phyloP scores from a whole-genome alignment of 2,113 vertebrate genomes.

The Acinonyx jubatus region DNA sequence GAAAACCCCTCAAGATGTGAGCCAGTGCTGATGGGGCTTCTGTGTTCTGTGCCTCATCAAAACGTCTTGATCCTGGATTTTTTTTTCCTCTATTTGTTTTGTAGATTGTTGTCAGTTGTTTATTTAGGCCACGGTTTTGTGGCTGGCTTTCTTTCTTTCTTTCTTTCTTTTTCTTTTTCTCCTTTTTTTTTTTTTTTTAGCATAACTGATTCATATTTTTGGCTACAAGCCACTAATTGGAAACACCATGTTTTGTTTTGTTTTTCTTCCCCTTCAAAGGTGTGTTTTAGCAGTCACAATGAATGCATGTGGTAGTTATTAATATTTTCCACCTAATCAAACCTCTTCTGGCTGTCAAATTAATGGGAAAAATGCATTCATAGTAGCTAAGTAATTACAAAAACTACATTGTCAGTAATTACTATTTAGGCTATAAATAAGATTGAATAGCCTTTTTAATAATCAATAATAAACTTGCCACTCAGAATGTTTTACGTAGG shows the following conservation, averaged over 20 bases:
- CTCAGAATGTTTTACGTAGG: conserved; percentile 49
- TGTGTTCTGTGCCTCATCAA: conserved; percentile 26
- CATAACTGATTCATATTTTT: conserved; percentile 66
- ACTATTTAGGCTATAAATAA: conserved; percentile 54
- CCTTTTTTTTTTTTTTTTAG: not conserved
- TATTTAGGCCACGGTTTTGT: not conserved
- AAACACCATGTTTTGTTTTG: conserved; percentile 29
- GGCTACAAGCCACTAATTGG: conserved; percentile 48
- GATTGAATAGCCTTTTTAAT: conserved; percentile 21
- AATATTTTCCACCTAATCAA: conserved; percentile 54
- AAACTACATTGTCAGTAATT: conserved; percentile 29
- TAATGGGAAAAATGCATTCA: conserved; percentile 51
- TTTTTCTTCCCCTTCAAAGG: not conserved
- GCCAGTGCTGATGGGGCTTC: conserved; percentile 12
- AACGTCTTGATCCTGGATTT: conserved; percentile 32
- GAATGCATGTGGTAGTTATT: conserved; percentile 40
- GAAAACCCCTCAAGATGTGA: conserved; percentile 27
- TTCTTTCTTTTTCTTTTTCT: rapidly evolving
- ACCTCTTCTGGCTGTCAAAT: conserved; percentile 30
- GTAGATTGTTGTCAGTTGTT: conserved; percentile 55
- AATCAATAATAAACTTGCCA: conserved; percentile 29
- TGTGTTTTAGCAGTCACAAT: conserved; percentile 52
- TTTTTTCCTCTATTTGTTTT: conserved; percentile 36
- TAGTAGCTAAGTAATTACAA: conserved; percentile 47
- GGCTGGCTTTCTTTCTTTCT: not conserved